Evolutionary conservation across 53 echinoderm and acorn worm genomes (phyloP), one percentile per base, ranked within the genome.

Genomic region (Echinometra lucunter): DNA sequence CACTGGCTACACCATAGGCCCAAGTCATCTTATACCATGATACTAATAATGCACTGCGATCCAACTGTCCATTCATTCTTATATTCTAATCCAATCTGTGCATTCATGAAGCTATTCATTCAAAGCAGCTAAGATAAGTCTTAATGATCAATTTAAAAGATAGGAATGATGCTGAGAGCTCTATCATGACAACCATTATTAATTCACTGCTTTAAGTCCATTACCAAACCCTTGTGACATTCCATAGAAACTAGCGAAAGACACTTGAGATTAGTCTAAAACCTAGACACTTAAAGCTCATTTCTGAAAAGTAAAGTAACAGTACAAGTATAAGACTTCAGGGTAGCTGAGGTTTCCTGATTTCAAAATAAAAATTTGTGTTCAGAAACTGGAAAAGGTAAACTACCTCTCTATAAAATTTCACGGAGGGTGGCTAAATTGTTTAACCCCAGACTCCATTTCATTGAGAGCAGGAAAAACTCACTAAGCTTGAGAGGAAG

Each of bases 141-240:
- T 81, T 12, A 38, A 81, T 81, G 81, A 81, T 21, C 81, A 81
- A 81, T 81, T n/a, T 16, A 81, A 81, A 81, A 81, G 81, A 42
- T 28, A 42, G 19, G 44, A 81, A 44, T 81, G 21, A 42, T 44
- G 81, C 18, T 18, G 18, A 81, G 40, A 81, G 81, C 38, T 5
- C 19, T 19, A 74, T 38, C 44, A 23, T 81, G 44, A 38, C 81
- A 81, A 34, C 69, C 69, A 32, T 69, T 34, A 69, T 47, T 53
- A 27, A 45, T 85, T 85, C 3, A 49, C 49, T 53, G 85, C 63
- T 58, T 40, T 28, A 58, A 66, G 45, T 69, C 66, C 91, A 91
- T 69, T 66, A 69, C 47, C 91, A 91, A 45, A 45, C 66, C 91
- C 66, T 91, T 91, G 91, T 91, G 47, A 91, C 91, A 91, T 91